Evolutionary conservation across 2,888 invertebrate species (phyloP).

Genomic region (Ennomos fuscantarius): DNA sequence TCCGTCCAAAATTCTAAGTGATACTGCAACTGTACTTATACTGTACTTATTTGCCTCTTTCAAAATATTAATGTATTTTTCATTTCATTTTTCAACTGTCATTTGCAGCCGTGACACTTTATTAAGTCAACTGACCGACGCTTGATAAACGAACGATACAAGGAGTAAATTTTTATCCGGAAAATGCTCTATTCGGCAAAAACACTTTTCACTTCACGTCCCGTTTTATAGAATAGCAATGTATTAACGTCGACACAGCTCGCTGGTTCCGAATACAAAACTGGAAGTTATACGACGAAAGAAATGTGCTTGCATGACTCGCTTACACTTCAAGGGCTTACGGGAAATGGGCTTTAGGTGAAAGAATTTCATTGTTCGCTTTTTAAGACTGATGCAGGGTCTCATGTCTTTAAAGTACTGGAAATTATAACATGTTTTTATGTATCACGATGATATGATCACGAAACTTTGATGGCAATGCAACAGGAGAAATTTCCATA

Average conservation of each 20-base stretch:
- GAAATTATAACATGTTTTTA: neutral
- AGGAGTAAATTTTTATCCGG: too few relatives aligned
- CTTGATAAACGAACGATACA: too few relatives aligned
- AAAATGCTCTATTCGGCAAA: neutral
- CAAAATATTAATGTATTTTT: too few relatives aligned
- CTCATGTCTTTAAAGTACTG: conserved; percentile 25
- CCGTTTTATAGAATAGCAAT: conserved; percentile 19
- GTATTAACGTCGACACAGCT: conserved; percentile 30
- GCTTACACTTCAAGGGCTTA: conserved; percentile 16
- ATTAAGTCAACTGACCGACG: too few relatives aligned
- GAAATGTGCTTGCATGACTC: conserved; percentile 33
- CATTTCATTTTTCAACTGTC: too few relatives aligned
- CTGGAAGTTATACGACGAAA: conserved; percentile 26
- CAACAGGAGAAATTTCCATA: too few relatives aligned
- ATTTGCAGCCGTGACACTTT: too few relatives aligned
- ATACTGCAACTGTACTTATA: too few relatives aligned
- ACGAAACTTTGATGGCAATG: too few relatives aligned
- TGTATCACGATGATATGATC: too few relatives aligned
- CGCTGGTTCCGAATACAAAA: conserved; percentile 31
- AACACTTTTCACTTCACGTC: conserved; percentile 3
- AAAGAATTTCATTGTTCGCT: conserved; percentile 31
- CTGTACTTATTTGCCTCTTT: too few relatives aligned
- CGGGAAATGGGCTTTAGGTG: conserved; percentile 23
- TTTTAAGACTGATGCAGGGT: conserved; percentile 30
- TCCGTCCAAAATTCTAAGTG: too few relatives aligned